Base-by-base conservation (phyloP, 2,797 vertebrate genomes). In the Acridotheres tristis region DNA sequence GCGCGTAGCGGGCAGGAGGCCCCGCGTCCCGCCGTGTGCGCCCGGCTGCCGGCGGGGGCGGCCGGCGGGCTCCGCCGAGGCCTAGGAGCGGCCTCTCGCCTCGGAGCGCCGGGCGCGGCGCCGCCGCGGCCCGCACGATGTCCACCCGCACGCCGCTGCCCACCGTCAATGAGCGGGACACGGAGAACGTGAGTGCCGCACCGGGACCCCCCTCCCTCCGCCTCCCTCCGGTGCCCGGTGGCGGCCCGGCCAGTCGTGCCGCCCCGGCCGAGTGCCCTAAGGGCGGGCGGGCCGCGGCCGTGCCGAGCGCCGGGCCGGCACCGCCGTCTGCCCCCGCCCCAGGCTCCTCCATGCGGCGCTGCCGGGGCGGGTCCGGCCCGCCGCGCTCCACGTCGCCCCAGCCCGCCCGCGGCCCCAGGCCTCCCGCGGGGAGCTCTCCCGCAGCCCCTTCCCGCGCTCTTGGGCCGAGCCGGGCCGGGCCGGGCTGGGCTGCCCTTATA, bases 111-210 rank as follows among this genome's bases (percentile, higher is more conserved):
- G 95, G 94, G 75, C 25, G 68, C 88, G 78, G 73, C 63, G 67
- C 73, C n/a, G 61, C 74, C 68, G 75, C 54, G 85, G 54, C 83
- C 66, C 96, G 72, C 98, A 98, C 98, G 69, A 98, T 98, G 99
- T 99, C 99, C 98, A 99, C 99, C 96, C 98, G 99, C 98, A 99
- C 99, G 98, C 99, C 99, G 98, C 98, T 99, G 98, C 99, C 99
- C 88, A 99, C 99, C 88, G 99, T 99, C 97, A 99, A 99, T 97
- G 99, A 99, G 98, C 98, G 99, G 89, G 99, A 99, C 97, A 97
- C 99, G 67, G 99, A 99, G 97, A 99, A 99, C 51, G 99, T 99
- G 98, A 99, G 99, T 99, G 54, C 26, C 10, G 47, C 16, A 18
- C 78, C 57, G 73, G 71, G 59, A 84, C 18, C 36, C 8, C 45